These are phyloP conservation scores for Drosophila eohydei DNA, from an alignment of 2,888 invertebrate species.

Conservation along the genomic window DNA sequence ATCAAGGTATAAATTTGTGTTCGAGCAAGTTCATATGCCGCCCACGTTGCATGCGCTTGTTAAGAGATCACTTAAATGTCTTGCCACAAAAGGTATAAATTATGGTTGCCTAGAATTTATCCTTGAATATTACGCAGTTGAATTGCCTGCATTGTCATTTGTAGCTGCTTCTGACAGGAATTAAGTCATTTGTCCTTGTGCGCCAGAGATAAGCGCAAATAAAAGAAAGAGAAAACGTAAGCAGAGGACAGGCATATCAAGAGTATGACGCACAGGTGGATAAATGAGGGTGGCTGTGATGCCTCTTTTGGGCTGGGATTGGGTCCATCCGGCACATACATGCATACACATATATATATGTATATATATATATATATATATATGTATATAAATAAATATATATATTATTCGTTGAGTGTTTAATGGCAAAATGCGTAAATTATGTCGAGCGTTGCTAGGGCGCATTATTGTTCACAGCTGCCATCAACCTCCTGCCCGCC, in stretches of 20 bases:
- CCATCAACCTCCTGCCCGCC: not conserved
- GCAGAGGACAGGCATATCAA: not conserved
- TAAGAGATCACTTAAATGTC: not conserved
- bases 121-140: constrained; percentile 22
- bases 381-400: not conserved
- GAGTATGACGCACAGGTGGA: constrained; percentile 31
- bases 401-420: constrained; percentile 67
- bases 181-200: constrained; percentile 82
- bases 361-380: not conserved
- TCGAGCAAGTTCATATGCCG: not conserved
- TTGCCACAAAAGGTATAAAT: constrained; percentile 7
- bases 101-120: constrained; percentile 1
- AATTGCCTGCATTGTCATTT: constrained; percentile 42
- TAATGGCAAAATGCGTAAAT: constrained; percentile 83
- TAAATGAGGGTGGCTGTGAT: constrained; percentile 2
- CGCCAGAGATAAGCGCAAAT: constrained; percentile 61
- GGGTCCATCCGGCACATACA: not conserved
- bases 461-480: constrained; percentile 53
- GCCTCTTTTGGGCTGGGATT: constrained; percentile 6
- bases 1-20: not conserved
- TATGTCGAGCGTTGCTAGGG: constrained; percentile 74
- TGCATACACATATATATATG: not conserved
- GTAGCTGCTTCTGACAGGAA: constrained; percentile 63
- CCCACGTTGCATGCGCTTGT: not conserved
- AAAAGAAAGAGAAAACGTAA: constrained; percentile 6